These are phyloP conservation scores for Lithophane leautieri DNA, from an alignment of 2,888 invertebrate genomes.

Conservation along the genomic window DNA sequence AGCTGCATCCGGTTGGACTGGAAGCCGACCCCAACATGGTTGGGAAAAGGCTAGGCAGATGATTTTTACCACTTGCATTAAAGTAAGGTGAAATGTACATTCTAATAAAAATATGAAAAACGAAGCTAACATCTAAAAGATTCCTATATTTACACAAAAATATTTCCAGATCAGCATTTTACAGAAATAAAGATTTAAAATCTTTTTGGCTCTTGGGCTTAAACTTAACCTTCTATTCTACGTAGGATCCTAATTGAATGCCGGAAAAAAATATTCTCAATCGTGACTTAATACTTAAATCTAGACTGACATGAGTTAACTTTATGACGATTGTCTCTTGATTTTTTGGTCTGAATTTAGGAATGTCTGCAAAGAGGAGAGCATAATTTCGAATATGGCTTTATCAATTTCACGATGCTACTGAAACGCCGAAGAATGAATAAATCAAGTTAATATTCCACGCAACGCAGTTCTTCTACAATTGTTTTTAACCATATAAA, in stretches of 20 bases:
- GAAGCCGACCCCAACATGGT: too few relatives aligned
- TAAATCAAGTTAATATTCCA: slow-evolving; percentile 31
- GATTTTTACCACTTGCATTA: background rate
- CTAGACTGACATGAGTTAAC: background rate
- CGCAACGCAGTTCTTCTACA: slow-evolving; percentile 6
- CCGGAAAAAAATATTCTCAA: background rate
- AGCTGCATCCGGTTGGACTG: too few relatives aligned
- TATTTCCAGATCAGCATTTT: too few relatives aligned
- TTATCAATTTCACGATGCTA: slow-evolving; percentile 56
- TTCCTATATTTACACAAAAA: background rate
- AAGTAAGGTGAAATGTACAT: background rate
- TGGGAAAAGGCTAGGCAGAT: too few relatives aligned
- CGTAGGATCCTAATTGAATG: background rate
- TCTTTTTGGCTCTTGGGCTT: background rate
- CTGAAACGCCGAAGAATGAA: slow-evolving; percentile 15
- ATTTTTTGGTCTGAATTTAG: slow-evolving; percentile 1
- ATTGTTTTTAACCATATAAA: background rate
- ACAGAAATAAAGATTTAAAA: background rate
- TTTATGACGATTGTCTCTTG: background rate
- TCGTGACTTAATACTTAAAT: background rate
- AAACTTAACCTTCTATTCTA: background rate
- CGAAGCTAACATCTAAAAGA: background rate
- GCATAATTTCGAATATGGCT: slow-evolving; percentile 67
- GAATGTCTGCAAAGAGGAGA: slow-evolving; percentile 55
- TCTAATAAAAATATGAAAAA: background rate